These are phyloP conservation scores for Sarcophaga bullata DNA, from an alignment of 1,140 invertebrate species.

Conservation along the genomic window DNA sequence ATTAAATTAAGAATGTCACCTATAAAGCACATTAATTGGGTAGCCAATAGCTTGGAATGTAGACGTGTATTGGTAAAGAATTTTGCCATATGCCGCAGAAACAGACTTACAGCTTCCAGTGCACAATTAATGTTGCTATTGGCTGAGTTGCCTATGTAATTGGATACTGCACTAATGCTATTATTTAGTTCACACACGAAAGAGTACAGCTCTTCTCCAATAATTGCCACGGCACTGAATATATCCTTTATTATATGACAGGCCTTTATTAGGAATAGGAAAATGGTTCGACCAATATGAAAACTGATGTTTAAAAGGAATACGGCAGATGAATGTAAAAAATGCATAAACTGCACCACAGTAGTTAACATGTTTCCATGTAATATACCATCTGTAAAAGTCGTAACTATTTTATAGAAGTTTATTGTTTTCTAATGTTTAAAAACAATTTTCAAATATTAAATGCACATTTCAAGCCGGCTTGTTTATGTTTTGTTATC, in stretches of 20 bases:
- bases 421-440: background rate
- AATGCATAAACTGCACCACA: constrained; percentile 19
- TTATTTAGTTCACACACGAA: constrained; percentile 27
- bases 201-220: constrained; percentile 32
- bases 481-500: constrained; percentile 2
- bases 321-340: background rate
- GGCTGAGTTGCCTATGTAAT: constrained; percentile 14
- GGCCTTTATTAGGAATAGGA: background rate
- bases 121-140: constrained; percentile 8
- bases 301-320: constrained; percentile 21
- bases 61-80: constrained; percentile 34
- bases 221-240: constrained; percentile 19
- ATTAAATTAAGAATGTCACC: constrained; percentile 26
- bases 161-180: background rate
- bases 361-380: background rate
- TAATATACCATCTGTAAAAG: background rate
- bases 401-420: background rate
- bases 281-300: constrained; percentile 31
- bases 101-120: background rate
- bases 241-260: constrained; percentile 9
- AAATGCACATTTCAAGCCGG: background rate
- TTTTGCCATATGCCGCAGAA: background rate
- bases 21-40: background rate
- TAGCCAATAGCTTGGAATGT: constrained; percentile 30
- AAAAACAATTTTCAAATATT: background rate